phyloP scores from a whole-genome alignment of 2,113 vertebrate genomes.

The Agapornis roseicollis region DNA sequence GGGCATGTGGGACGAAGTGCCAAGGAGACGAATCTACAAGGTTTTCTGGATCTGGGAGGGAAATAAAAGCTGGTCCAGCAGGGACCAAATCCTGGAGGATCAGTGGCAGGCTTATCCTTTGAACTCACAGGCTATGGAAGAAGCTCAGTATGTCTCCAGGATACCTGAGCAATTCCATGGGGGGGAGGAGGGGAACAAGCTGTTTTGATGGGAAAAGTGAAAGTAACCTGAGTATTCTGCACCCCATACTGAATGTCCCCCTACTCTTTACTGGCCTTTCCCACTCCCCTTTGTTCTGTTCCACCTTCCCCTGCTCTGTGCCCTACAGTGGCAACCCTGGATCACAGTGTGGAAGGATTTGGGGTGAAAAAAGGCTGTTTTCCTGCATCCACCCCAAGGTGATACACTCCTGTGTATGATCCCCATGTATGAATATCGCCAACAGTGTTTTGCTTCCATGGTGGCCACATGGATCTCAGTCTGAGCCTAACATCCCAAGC shows the following conservation, averaged over 20 bases:
- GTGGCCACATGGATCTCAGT: fast-evolving
- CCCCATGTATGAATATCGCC: not conserved
- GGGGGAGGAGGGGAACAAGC: not conserved
- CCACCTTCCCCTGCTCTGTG: not conserved
- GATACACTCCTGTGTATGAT: not conserved
- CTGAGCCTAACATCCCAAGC: fast-evolving
- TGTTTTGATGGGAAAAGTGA: not conserved
- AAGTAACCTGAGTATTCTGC: not conserved
- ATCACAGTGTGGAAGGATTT: not conserved
- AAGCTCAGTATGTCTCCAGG: not conserved
- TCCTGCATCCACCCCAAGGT: not conserved
- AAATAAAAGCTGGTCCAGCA: not conserved
- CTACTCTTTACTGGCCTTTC: not conserved
- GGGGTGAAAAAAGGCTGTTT: not conserved
- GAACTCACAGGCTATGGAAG: not conserved
- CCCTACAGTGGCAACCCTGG: not conserved
- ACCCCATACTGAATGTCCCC: not conserved
- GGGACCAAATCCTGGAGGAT: not conserved
- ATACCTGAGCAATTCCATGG: not conserved
- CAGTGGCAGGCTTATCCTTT: not conserved
- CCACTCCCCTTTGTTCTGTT: not conserved
- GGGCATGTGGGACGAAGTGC: fast-evolving
- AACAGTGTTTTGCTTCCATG: not conserved
- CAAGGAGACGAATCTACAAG: not conserved
- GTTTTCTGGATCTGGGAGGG: not conserved